These are phyloP conservation scores for Pseudocheirus occidentalis DNA, from an alignment of 2,797 vertebrate species.

Conservation along the genomic window DNA sequence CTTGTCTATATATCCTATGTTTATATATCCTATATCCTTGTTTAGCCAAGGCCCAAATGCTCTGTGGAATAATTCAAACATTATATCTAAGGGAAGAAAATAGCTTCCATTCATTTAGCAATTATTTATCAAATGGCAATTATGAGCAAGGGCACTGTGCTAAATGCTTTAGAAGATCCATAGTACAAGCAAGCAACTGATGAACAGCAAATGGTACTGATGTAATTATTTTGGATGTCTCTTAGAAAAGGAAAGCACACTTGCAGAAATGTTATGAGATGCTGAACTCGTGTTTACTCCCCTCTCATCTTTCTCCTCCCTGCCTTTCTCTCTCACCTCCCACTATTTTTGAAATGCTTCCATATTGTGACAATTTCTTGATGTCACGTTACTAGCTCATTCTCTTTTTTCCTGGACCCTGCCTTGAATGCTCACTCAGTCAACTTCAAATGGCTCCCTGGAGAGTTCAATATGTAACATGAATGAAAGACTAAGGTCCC, in stretches of 20 bases:
- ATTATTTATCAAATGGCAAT: conserved; percentile 30
- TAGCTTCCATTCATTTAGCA: conserved; percentile 15
- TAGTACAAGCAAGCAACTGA: not conserved
- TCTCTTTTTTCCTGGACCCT: conserved; percentile 14
- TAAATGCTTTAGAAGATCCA: not conserved
- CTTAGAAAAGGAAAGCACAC: not conserved
- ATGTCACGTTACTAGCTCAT: conserved; percentile 12
- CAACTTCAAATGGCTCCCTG: not conserved
- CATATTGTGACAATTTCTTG: conserved; percentile 30
- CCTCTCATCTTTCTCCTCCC: not conserved
- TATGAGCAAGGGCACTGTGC: not conserved
- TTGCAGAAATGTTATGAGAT: not conserved
- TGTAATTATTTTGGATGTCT: not conserved
- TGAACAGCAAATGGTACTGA: not conserved
- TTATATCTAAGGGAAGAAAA: not conserved
- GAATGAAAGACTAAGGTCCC: conserved; percentile 25
- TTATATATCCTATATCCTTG: not conserved
- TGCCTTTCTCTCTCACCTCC: not conserved
- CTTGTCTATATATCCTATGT: not conserved
- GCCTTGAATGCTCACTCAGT: conserved; percentile 14
- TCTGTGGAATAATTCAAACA: not conserved
- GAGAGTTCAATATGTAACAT: not conserved
- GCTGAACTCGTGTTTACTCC: not conserved
- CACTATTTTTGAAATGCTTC: conserved; percentile 55
- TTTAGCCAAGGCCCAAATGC: conserved; percentile 29